Conservation (phyloP, 2,888 invertebrate species). For the Isoperla grammatica region DNA sequence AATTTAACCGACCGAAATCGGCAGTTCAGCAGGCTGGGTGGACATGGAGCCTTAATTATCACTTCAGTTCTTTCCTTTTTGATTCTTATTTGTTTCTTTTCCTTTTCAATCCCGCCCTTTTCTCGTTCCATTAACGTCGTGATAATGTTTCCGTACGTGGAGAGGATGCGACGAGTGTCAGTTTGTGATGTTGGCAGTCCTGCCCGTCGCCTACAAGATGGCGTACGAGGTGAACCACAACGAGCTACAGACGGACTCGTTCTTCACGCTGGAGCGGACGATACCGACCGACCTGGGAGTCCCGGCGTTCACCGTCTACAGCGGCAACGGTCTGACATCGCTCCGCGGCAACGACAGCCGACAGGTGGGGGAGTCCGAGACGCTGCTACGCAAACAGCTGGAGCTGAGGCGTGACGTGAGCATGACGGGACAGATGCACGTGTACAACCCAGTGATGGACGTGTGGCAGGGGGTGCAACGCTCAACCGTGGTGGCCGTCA, state of each 20-base stretch:
- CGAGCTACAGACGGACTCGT: not conserved
- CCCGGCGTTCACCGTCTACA: constrained; percentile 52
- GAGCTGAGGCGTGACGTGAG: constrained; percentile 38
- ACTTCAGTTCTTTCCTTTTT: no score
- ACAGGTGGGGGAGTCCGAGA: not conserved
- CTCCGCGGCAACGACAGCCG: constrained; percentile 53
- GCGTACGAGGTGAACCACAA: constrained; percentile 1
- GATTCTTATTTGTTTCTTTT: no score
- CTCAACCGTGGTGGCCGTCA: constrained; percentile 37
- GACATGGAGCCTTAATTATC: no score
- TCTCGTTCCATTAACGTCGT: no score
- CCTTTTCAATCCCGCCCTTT: no score
- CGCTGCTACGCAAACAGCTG: not conserved
- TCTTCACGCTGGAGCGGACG: not conserved
- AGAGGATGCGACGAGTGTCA: no score
- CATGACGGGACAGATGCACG: no score
- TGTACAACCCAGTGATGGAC: constrained; percentile 45
- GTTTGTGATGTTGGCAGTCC: no score
- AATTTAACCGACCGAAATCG: no score
- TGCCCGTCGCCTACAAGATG: no score
- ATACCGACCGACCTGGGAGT: constrained; percentile 55
- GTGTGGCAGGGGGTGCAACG: constrained; percentile 43
- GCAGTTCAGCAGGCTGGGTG: no score
- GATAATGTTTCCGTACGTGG: no score
- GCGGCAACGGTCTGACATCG: constrained; percentile 53